phyloP scores from a whole-genome alignment of 2,113 vertebrate species.

The Bubo blakistoni region DNA sequence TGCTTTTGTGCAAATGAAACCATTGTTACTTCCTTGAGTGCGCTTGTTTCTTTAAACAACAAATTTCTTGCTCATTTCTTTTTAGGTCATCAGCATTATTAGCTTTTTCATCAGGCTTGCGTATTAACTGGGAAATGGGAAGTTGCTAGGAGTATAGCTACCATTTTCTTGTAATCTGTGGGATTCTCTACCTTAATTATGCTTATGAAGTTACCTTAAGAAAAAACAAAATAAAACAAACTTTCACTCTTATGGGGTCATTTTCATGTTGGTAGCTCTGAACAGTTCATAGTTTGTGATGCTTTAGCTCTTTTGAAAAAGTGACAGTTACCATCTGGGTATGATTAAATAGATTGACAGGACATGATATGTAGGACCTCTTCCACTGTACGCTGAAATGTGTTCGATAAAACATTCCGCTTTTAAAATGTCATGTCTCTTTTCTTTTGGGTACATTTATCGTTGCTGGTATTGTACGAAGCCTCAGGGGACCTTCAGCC shows the following conservation, averaged over 20 bases:
- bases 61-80: background rate
- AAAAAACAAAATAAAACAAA: background rate
- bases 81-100: background rate
- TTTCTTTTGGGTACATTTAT: background rate
- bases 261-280: background rate
- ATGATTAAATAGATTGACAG: background rate
- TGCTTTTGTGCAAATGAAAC: background rate
- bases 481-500: background rate
- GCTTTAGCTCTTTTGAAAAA: background rate
- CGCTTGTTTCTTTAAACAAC: background rate
- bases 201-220: background rate
- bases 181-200: background rate
- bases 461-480: background rate
- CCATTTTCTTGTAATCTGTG: background rate
- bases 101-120: background rate
- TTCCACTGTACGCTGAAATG: background rate
- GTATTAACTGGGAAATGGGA: background rate
- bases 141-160: background rate
- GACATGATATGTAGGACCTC: background rate
- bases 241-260: fast-evolving
- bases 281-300: background rate
- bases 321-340: background rate
- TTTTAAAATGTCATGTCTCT: background rate
- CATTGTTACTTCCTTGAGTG: background rate
- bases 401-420: background rate